These are phyloP conservation scores for Lasioglossum morio DNA, from an alignment of 2,888 invertebrate species.

Conservation along the genomic window DNA sequence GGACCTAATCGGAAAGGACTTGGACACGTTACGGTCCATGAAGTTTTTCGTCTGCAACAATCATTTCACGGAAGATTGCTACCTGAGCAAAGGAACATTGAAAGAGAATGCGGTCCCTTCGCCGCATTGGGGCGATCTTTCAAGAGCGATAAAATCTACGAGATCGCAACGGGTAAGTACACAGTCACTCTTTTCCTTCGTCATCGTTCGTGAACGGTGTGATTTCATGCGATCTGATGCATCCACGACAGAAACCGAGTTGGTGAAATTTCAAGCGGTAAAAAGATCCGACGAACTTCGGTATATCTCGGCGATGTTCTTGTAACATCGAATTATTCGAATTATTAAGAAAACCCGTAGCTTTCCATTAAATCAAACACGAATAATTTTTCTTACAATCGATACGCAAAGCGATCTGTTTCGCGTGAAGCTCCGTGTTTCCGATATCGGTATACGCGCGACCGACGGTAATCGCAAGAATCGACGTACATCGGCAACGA, in stretches of 20 bases:
- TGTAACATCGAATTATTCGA: not conserved
- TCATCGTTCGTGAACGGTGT: not conserved
- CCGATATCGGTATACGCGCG: not conserved
- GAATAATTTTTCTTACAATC: not conserved
- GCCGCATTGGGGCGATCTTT: conserved; percentile 57
- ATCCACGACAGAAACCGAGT: not conserved
- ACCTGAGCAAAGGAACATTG: conserved; percentile 61
- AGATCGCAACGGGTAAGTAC: conserved; percentile 40
- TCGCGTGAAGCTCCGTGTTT: not conserved
- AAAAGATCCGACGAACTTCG: not conserved
- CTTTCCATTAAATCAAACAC: not conserved
- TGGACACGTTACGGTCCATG: conserved; percentile 57
- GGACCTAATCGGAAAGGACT: conserved; percentile 59
- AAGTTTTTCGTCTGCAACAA: conserved; percentile 66
- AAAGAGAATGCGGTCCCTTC: conserved; percentile 66
- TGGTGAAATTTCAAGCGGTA: not conserved
- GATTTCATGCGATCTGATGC: not conserved
- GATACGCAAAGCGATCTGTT: not conserved
- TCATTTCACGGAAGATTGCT: conserved; percentile 65
- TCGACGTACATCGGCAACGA: not conserved
- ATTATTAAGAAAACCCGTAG: not conserved
- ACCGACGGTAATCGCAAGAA: not conserved
- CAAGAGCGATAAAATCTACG: conserved; percentile 27
- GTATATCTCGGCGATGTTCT: not conserved
- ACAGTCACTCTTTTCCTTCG: not conserved